Evolutionary conservation across 1,140 invertebrate species (phyloP), one percentile per base, ranked within the genome.

Genomic region (Calliphora vicina): DNA sequence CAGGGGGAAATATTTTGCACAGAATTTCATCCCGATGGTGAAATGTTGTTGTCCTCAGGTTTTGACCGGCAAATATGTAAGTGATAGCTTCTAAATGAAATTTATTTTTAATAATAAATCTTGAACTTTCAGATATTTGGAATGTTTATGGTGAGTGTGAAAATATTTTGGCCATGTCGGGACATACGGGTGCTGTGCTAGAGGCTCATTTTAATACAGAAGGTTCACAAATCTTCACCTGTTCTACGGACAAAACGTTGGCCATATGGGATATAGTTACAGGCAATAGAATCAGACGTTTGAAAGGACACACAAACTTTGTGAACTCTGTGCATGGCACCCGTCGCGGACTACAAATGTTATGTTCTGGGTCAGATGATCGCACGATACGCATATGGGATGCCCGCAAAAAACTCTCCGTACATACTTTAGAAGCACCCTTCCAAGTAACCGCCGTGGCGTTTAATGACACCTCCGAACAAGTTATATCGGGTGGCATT

Each of bases 91-190:
- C 17, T 50, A 15, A 50, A n/a, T 15, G 15, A 6, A 50, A 50
- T 45, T 45, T 45, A 13, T 45, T 45, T 45, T 12, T 15, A 6
- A 43, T 43, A 61, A 23, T 13, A 71, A 57, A 71, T 17, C 9
- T 2, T 74, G 1, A 23, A 29, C 17, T 35, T 93, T 82, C 89
- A 99, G 97, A 96, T 90, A 93, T 99, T 85, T 99, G 99, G 99
- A 98, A 96, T 91, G 97, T 98, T 2, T 99, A 98, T 91, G 98
- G 97, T 5, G 98, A 99, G 89, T 99, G 98, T 92, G 98, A 99
- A 87, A 99, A 99, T 91, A 95, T 99, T 84, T 96, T 96, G 85
- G 94, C 96, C 10, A 94, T 99, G 93, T 94, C 94, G 78, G 98
- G 98, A 0, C 99, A 99, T 91, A 97, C 95, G 20, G 99, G 99